These are phyloP conservation scores for Poeciliopsis gracilis DNA, from an alignment of 2,797 vertebrate species.

Conservation along the genomic window DNA sequence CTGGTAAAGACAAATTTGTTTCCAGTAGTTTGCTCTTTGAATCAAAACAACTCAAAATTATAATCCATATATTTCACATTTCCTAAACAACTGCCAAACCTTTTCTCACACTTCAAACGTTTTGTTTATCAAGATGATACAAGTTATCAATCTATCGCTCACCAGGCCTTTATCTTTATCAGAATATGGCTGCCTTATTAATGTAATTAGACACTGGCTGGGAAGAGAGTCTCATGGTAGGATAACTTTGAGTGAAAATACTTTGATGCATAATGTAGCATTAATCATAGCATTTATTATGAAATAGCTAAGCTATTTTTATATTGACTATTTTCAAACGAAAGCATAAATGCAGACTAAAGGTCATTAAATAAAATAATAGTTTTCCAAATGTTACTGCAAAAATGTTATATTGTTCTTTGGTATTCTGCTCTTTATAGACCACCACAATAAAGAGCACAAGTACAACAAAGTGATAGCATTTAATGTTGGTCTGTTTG, in stretches of 20 bases:
- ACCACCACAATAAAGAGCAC: neutral
- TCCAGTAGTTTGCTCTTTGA: conserved; percentile 6
- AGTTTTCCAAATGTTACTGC: neutral
- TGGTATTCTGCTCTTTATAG: neutral
- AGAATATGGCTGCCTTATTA: neutral
- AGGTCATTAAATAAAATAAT: neutral
- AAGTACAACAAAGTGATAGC: neutral
- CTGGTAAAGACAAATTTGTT: conserved; percentile 82
- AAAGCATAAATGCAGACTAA: neutral
- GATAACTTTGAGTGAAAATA: neutral
- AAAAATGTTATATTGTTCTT: neutral
- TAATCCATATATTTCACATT: neutral
- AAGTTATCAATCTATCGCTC: neutral
- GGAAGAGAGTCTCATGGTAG: neutral
- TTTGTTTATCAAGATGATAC: neutral
- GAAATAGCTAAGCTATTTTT: neutral
- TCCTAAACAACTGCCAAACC: neutral
- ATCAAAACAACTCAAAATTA: neutral
- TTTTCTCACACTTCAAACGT: neutral
- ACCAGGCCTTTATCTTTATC: neutral
- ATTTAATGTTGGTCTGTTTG: neutral
- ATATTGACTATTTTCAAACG: neutral
- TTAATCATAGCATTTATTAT: neutral
- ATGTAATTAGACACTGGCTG: neutral
- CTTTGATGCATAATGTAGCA: neutral